Evolutionary conservation across 2,888 invertebrate genomes (phyloP), one percentile per base, ranked within the genome.

Genomic region (Parascotia fuliginaria): DNA sequence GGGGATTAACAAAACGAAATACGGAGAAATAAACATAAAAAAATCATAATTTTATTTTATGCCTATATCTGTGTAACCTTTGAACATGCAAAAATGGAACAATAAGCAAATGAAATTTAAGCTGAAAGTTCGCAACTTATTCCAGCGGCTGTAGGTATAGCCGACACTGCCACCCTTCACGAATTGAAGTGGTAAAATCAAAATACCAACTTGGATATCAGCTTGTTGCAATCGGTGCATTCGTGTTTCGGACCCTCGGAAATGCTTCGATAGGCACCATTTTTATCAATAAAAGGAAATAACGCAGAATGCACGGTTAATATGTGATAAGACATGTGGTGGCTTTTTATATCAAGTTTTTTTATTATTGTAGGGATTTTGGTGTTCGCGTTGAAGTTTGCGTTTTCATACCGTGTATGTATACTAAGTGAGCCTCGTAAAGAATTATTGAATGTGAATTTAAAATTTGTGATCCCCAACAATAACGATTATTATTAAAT

Each of bases 161-260:
- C n/a, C n/a, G n/a, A n/a, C n/a, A n/a, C n/a, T n/a, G 15, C 51
- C 55, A 59, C 70, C 73, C 74, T 70, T 50, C 45, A 29, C 44
- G 65, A 73, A 81, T 66, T 78, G 70, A 72, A 75, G 75, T 75
- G 75, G 73, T 83, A 83, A 79, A 83, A 85, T 78, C 81, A 78
- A 81, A 85, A 86, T 81, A 81, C 78, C 79, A 67, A 68, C 67
- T 65, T 62, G 72, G 73, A 73, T 81, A 85, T 80, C 78, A 68
- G 66, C 55, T 70, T 68, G 75, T 75, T 86, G 84, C 87, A 84
- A 85, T 82, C 77, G 73, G 58, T 83, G 83, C 80, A 82, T 73
- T 62, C n/a, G n/a, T n/a, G n/a, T n/a, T n/a, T n/a, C 64, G 58
- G 54, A 68, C 76, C 85, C 81, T 68, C 65, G 48, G 34, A 53